Percentiles rank a stretch among this genome's conserved stretches.
Conservation (phyloP, 2,797 vertebrate genomes). For the Staurois parvus region DNA sequence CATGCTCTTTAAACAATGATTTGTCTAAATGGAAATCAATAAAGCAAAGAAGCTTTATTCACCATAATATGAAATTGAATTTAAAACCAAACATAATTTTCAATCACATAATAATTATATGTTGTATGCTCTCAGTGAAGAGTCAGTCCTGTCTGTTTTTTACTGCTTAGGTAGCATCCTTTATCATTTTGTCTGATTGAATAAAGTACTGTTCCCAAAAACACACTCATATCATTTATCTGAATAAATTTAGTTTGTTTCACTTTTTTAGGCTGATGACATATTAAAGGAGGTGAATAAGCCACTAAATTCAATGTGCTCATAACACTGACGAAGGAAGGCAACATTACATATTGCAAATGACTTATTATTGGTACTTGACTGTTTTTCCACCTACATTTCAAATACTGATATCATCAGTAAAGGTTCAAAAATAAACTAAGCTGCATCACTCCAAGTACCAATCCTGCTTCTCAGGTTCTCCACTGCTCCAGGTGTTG, state of each 20-base stretch:
- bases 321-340: background rate
- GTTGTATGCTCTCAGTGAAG: background rate
- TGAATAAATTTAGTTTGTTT: background rate
- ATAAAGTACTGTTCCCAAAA: background rate
- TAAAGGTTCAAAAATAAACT: background rate
- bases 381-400: background rate
- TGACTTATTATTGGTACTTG: background rate
- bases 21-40: constrained; percentile 36
- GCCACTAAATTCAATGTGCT: background rate
- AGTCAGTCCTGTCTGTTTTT: background rate
- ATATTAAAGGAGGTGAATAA: background rate
- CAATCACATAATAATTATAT: constrained; percentile 28
- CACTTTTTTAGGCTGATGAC: background rate
- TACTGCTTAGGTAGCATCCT: background rate
- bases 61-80: constrained; percentile 40
- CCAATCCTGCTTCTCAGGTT: too few relatives aligned
- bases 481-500: too few relatives aligned
- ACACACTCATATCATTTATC: background rate
- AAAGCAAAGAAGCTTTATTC: constrained; percentile 48
- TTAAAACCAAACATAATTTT: constrained; percentile 49
- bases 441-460: too few relatives aligned
- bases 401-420: background rate
- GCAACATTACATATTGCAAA: background rate
- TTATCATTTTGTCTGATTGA: constrained; percentile 18
- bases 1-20: constrained; percentile 12